These are phyloP conservation scores for Cavia porcellus DNA, from an alignment of 2,113 vertebrate species.

Conservation along the genomic window DNA sequence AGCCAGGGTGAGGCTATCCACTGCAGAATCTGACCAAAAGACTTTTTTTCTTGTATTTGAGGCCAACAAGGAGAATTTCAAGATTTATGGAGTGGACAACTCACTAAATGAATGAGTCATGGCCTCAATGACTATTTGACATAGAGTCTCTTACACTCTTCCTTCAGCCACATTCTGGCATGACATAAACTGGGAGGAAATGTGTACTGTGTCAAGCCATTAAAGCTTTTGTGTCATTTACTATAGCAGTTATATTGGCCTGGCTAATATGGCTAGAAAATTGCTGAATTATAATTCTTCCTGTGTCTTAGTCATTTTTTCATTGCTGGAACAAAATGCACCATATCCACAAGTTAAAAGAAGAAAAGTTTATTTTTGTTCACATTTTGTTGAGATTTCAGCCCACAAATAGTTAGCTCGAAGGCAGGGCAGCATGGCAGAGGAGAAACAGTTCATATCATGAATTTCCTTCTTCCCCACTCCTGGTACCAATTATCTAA, in stretches of 20 bases:
- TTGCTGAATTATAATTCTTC: conserved; percentile 24
- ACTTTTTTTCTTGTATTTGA: not conserved
- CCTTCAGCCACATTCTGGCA: not conserved
- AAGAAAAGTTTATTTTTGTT: not conserved
- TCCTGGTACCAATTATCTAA: not conserved
- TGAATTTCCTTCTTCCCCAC: not conserved
- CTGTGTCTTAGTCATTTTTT: not conserved
- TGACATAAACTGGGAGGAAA: conserved; percentile 28
- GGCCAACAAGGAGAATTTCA: not conserved
- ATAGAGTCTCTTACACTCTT: not conserved
- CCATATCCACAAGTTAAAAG: not conserved
- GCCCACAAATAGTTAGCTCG: not conserved
- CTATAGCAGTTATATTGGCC: not conserved
- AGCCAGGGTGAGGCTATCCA: not conserved
- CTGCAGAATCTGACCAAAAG: not conserved
- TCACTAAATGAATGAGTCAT: not conserved
- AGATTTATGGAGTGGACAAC: not conserved
- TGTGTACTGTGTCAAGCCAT: not conserved
- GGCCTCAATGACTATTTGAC: not conserved
- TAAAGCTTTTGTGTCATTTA: not conserved
- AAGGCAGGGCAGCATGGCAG: not conserved
- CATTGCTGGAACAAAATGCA: not conserved
- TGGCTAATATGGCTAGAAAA: conserved; percentile 58
- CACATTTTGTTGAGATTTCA: not conserved
- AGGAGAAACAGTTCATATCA: not conserved